These are phyloP conservation scores for Catocala nupta DNA, from an alignment of 2,888 invertebrate species.

Conservation along the genomic window DNA sequence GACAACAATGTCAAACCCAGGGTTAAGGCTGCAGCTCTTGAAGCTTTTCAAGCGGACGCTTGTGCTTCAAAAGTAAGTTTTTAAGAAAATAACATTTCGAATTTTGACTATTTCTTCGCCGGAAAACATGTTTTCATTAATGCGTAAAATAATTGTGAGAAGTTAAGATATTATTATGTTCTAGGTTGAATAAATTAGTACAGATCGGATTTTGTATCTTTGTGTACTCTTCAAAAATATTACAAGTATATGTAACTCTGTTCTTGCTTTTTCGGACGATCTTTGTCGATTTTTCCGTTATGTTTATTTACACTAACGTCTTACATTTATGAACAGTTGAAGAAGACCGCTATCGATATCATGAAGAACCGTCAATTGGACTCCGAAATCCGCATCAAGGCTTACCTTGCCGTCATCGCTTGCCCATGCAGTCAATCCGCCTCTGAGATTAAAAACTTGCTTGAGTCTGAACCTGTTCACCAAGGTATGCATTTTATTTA, in stretches of 20 bases:
- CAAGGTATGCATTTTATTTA: slow-evolving; percentile 84
- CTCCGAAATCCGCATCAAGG: slow-evolving; percentile 95
- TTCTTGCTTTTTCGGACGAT: no score
- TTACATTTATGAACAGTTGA: slow-evolving; percentile 60
- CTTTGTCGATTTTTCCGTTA: no score
- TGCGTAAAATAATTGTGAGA: no score
- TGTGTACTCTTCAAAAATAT: no score
- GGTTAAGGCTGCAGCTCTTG: slow-evolving; percentile 93
- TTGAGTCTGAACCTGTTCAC: slow-evolving; percentile 91
- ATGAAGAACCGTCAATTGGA: slow-evolving; percentile 92
- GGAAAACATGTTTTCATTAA: no score
- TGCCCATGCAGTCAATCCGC: slow-evolving; percentile 92
- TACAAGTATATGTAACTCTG: no score
- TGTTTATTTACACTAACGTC: background rate
- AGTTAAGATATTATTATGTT: no score
- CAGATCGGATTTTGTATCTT: no score
- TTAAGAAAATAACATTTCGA: background rate
- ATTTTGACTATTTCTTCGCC: no score
- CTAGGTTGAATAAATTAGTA: no score
- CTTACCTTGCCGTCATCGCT: slow-evolving; percentile 91
- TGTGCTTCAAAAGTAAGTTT: slow-evolving; percentile 87
- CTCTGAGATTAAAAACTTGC: slow-evolving; percentile 89
- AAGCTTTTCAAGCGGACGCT: slow-evolving; percentile 91
- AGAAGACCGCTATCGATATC: slow-evolving; percentile 87
- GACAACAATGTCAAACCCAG: slow-evolving; percentile 89